phyloP scores from a whole-genome alignment of 2,113 vertebrate genomes.

The Panthera leo region DNA sequence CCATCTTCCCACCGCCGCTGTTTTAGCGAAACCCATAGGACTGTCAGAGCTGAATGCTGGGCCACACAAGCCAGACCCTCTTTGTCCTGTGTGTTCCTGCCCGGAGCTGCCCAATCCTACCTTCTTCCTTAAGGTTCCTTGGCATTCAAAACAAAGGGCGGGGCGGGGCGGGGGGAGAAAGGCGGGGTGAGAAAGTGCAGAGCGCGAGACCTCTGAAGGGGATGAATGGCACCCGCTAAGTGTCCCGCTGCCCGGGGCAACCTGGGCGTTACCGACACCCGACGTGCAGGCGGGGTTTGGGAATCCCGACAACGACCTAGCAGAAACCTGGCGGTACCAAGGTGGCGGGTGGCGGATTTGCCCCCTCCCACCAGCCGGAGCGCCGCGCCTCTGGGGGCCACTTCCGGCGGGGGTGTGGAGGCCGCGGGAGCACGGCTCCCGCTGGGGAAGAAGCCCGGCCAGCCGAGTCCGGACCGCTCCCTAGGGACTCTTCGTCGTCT shows the following conservation, averaged over 20 bases:
- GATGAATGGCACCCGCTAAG: background rate
- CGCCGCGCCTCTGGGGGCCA: background rate
- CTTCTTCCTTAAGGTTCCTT: no score
- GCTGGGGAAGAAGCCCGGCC: background rate
- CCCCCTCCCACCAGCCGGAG: fast-evolving
- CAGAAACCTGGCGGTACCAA: background rate
- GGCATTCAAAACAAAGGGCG: background rate
- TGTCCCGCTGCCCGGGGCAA: background rate
- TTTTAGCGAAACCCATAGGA: conserved; percentile 51
- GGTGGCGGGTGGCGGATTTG: fast-evolving
- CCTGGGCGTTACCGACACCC: no score
- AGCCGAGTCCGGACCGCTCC: background rate
- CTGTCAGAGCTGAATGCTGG: conserved; percentile 27
- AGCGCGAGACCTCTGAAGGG: background rate
- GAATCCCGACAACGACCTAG: background rate
- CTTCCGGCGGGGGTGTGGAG: background rate
- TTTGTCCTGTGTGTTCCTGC: background rate
- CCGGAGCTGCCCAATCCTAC: background rate
- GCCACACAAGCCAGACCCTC: background rate
- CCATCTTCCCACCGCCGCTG: conserved; percentile 41
- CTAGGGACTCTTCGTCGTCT: background rate
- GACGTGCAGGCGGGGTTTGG: background rate
- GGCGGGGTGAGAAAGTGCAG: background rate
- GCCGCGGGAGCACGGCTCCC: background rate
- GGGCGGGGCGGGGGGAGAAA: no score